Evolutionary conservation across 2,888 invertebrate genomes (phyloP).

Genomic region (Gisinianus flammeolus): DNA sequence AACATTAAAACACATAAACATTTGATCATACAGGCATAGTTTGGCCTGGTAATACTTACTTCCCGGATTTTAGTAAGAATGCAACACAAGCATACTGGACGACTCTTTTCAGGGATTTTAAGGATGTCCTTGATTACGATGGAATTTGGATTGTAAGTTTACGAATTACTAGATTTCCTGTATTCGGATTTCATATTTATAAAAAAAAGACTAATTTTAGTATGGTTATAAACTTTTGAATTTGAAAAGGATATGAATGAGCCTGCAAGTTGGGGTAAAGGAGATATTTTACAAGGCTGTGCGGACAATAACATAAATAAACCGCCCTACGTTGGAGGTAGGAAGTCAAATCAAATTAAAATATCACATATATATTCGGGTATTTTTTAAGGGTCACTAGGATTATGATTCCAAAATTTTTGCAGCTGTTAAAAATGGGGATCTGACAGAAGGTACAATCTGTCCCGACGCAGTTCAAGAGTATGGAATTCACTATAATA

Average conservation of each 20-base stretch:
- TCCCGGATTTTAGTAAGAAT: constrained; percentile 82
- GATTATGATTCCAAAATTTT: not conserved
- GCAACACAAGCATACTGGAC: constrained; percentile 74
- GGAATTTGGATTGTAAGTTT: constrained; percentile 81
- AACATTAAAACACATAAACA: too few relatives aligned
- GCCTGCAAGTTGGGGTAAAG: constrained; percentile 70
- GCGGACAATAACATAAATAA: constrained; percentile 67
- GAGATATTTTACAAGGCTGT: constrained; percentile 64
- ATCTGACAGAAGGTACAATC: constrained; percentile 66
- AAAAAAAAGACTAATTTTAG: not conserved
- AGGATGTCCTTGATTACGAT: constrained; percentile 72
- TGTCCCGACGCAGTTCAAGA: constrained; percentile 80
- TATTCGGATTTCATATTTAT: not conserved
- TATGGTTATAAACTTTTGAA: constrained; percentile 21
- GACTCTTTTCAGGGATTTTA: constrained; percentile 70
- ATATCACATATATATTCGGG: not conserved
- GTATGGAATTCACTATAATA: constrained; percentile 74
- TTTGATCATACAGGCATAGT: too few relatives aligned
- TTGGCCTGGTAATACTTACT: constrained; percentile 64
- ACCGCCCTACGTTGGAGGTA: constrained; percentile 73
- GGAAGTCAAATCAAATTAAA: constrained; percentile 57
- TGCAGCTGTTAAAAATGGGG: constrained; percentile 27
- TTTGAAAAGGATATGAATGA: constrained; percentile 81
- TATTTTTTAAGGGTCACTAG: not conserved
- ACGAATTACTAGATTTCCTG: not conserved